Evolutionary conservation across 2,797 vertebrate species (phyloP), one percentile per base, ranked within the genome.

Genomic region (Simalia tracyae): DNA sequence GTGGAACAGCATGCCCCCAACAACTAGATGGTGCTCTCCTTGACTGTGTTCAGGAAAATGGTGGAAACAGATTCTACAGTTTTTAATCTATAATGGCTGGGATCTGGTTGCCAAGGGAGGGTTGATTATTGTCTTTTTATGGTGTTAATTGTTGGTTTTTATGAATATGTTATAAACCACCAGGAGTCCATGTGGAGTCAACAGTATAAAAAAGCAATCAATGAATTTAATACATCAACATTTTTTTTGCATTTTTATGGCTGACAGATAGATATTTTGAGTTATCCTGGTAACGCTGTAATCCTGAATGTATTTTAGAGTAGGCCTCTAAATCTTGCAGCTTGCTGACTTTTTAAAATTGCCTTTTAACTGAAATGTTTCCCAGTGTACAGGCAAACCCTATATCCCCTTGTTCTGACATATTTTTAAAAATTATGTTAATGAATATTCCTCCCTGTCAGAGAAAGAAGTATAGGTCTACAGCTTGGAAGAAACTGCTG

Each of bases 401-500:
- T 46, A 60, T 15, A 84, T 84, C 28, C 92, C 54, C 84, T 88
- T 87, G 63, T 17, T 91, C 3, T 94, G 87, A 24, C 26, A 76
- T 84, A 94, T 94, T 95, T 92, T 56, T 96, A 89, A 90, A 92
- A 95, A 93, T 84, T 42, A 90, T 5, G 86, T 4, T 91, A 60
- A 87, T 93, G 36, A 87, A 87, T 95, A 87, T 94, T 66, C 91
- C 94, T 96, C 89, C 93, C 92, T 91, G 95, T 81, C 54, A 93
- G 59, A 89, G 91, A 86, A 92, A 95, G 91, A 89, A 96, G 93
- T 94, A 92, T 92, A 95, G n/a, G 94, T 56, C 64, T 68, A 91
- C 91, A 94, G 95, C 95, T 96, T 97, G 95, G 97, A 95, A 96
- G 87, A 97, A 97, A 97, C 97, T 97, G 98, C 97, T 95, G 95